Conservation (phyloP, 1,140 invertebrate species). For the Drosophila pallidifrons region DNA sequence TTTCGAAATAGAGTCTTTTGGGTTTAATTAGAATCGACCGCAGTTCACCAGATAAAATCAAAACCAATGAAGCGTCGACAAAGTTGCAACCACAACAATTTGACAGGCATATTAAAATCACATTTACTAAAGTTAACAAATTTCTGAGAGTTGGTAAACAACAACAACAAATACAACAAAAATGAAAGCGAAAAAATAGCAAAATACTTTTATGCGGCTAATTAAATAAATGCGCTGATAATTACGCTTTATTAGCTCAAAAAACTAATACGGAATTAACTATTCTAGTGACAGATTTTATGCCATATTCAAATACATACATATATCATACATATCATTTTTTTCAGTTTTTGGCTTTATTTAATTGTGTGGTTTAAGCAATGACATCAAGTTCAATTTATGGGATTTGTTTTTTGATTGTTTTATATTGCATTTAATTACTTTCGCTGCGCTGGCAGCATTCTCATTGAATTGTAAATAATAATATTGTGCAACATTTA, state of each 20-base stretch:
- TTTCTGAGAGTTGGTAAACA: not conserved
- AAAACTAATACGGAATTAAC: constrained; percentile 78
- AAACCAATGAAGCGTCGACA: constrained; percentile 7
- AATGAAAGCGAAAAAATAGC: not conserved
- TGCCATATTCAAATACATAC: constrained; percentile 34
- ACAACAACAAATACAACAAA: not conserved
- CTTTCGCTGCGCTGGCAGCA: constrained; percentile 26
- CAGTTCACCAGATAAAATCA: not conserved
- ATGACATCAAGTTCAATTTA: constrained; percentile 69
- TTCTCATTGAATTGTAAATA: constrained; percentile 44
- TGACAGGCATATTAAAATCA: constrained; percentile 62
- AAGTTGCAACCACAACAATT: constrained; percentile 29
- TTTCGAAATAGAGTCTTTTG: not conserved
- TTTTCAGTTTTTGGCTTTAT: constrained; percentile 35
- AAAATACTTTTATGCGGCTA: constrained; percentile 67
- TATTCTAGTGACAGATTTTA: constrained; percentile 72
- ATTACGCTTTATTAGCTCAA: constrained; percentile 79
- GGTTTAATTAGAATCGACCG: constrained; percentile 6
- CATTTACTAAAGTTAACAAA: constrained; percentile 30
- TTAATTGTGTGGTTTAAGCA: constrained; percentile 43
- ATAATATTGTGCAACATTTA: constrained; percentile 56
- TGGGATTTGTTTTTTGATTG: constrained; percentile 77
- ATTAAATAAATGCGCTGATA: constrained; percentile 78
- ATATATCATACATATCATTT: constrained; percentile 9
- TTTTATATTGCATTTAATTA: constrained; percentile 80